These are phyloP conservation scores for Pagetopsis macropterus DNA, from an alignment of 2,797 vertebrate genomes.

Conservation along the genomic window DNA sequence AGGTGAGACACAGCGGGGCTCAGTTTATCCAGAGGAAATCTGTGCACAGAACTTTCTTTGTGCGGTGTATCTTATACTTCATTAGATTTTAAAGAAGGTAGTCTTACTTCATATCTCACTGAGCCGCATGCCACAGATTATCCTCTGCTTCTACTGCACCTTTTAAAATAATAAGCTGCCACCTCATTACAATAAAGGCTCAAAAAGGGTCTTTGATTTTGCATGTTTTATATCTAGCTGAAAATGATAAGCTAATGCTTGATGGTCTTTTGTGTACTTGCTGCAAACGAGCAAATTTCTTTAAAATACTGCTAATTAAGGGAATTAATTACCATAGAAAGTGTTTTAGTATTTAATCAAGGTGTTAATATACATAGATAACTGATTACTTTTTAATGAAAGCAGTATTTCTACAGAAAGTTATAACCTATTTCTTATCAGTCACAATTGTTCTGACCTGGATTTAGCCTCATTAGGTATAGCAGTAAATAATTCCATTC, in stretches of 20 bases:
- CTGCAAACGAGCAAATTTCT: background rate
- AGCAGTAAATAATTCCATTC: background rate
- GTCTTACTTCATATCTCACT: background rate
- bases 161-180: background rate
- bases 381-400: no score
- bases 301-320: no score
- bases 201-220: background rate
- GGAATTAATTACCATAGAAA: background rate
- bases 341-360: background rate
- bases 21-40: background rate
- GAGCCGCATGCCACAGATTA: slow-evolving; percentile 3
- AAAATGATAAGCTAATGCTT: background rate
- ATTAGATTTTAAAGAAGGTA: background rate
- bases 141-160: background rate
- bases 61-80: background rate
- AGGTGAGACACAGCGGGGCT: slow-evolving; percentile 80
- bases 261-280: background rate
- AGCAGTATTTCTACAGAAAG: background rate
- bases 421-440: background rate
- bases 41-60: background rate
- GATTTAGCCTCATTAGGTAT: background rate
- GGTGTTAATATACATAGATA: background rate
- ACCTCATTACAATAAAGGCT: background rate
- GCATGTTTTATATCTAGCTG: background rate
- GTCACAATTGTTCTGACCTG: background rate